These are phyloP conservation scores for Graptemys geographica DNA, from an alignment of 2,797 vertebrate genomes.

Conservation along the genomic window DNA sequence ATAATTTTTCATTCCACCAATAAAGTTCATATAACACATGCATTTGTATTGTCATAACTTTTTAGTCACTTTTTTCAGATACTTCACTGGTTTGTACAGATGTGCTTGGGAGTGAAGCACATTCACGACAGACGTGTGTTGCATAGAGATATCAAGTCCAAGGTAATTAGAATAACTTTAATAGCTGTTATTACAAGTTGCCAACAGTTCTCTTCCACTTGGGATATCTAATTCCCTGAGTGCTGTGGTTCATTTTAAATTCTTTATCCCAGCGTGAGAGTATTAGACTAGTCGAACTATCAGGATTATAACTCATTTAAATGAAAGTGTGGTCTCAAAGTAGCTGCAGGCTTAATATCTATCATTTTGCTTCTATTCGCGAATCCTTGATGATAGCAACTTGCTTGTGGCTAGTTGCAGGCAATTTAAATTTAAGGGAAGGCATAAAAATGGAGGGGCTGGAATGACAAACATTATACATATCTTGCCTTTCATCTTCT, in stretches of 20 bases:
- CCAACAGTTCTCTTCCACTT: neutral
- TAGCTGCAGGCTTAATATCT: neutral
- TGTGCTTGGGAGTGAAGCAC: slow-evolving; percentile 89
- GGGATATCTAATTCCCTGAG: neutral
- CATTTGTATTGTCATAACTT: neutral
- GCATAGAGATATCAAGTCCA: slow-evolving; percentile 95
- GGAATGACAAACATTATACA: neutral
- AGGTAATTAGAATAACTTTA: slow-evolving; percentile 81
- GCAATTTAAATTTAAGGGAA: neutral
- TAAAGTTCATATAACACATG: neutral
- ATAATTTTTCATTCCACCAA: neutral
- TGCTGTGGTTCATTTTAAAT: neutral
- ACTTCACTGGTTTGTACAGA: slow-evolving; percentile 92
- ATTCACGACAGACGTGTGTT: slow-evolving; percentile 91
- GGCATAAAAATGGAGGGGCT: neutral
- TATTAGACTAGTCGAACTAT: neutral
- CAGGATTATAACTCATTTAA: neutral
- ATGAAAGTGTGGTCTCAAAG: neutral
- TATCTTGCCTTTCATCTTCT: neutral
- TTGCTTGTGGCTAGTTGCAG: neutral
- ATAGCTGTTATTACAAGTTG: neutral
- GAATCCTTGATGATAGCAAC: neutral
- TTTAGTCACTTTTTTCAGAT: slow-evolving; percentile 81
- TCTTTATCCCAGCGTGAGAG: neutral
- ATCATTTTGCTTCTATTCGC: neutral